Evolutionary conservation across 2,888 invertebrate genomes (phyloP), one percentile per base, ranked within the genome.

Genomic region (Venusia cambrica): DNA sequence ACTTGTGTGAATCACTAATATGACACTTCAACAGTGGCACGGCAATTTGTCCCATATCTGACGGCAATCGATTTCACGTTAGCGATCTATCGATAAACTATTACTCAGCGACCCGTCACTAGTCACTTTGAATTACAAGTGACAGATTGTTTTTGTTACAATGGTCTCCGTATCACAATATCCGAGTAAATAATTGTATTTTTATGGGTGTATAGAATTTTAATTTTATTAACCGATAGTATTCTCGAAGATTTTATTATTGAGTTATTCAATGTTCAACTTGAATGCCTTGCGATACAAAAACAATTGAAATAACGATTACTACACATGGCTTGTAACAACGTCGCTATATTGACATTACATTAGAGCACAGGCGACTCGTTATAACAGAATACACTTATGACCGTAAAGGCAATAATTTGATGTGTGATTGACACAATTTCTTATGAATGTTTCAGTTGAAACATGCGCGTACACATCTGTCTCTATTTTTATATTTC

Each of bases 1-100:
- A 81, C 83, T 62, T 79, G 65, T 61, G 68, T 81, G 84, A 83
- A 80, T 83, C 77, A 78, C 64, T 81, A 77, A 81, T 77, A 67
- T 54, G 65, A 55, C 58, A 70, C 61, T 64, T 78, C 76, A 74
- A 75, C 74, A 67, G 74, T 72, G 62, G 62, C 38, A 56, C 54
- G 44, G 45, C 60, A 57, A 56, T 56, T 59, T 52, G 51, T 55
- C 60, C 62, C 51, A 65, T 62, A 66, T 63, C 63, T 35, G 21
- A 58, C 63, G 61, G 51, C 59, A 61, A 47, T 47, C 44, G 49
- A 46, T 9, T 26, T 12, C 15, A 22, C 12, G 32, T 25, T 35
- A 45, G 32, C 32, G 30, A 38, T 42, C 41, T 48, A 57, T 56
- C 53, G 49, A 56, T 57, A 42, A 19, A 11, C 14, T 16, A 17